Evolutionary conservation across 2,113 vertebrate genomes (phyloP).

Genomic region (Plecturocebus donacophilus): DNA sequence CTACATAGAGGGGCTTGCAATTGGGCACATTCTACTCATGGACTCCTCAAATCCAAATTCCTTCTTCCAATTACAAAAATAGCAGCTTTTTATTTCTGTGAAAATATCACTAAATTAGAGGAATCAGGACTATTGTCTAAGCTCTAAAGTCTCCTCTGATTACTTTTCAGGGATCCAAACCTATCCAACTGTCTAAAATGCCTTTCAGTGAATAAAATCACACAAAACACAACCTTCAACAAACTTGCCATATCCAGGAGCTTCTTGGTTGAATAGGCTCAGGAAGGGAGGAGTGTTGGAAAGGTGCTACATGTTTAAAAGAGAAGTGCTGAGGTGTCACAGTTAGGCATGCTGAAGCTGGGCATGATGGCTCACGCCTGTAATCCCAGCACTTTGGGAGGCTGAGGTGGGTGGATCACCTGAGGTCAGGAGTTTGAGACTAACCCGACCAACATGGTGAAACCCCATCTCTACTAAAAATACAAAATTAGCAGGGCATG

Average conservation of each 20-base stretch:
- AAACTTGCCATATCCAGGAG: not conserved
- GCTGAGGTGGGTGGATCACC: too few species aligned
- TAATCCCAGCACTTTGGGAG: too few species aligned
- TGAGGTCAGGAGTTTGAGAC: too few species aligned
- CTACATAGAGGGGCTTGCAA: not conserved
- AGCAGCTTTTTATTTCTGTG: not conserved
- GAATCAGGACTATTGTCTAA: not conserved
- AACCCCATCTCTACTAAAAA: too few species aligned
- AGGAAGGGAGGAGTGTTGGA: not conserved
- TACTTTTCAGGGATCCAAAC: not conserved
- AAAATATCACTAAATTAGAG: not conserved
- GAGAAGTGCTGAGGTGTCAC: not conserved
- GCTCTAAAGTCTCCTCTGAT: not conserved
- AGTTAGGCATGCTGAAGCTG: not conserved
- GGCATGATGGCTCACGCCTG: too few species aligned
- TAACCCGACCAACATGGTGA: too few species aligned
- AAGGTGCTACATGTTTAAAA: not conserved
- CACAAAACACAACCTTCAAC: not conserved
- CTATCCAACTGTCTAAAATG: not conserved
- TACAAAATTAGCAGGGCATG: too few species aligned
- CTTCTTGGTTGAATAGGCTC: not conserved
- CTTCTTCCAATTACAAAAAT: constrained; percentile 1
- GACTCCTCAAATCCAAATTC: not conserved
- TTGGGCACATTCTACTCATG: not conserved
- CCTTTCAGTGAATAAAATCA: not conserved